Base-by-base conservation (phyloP, 2,888 invertebrate genomes). In the Ornithoptera priamus region DNA sequence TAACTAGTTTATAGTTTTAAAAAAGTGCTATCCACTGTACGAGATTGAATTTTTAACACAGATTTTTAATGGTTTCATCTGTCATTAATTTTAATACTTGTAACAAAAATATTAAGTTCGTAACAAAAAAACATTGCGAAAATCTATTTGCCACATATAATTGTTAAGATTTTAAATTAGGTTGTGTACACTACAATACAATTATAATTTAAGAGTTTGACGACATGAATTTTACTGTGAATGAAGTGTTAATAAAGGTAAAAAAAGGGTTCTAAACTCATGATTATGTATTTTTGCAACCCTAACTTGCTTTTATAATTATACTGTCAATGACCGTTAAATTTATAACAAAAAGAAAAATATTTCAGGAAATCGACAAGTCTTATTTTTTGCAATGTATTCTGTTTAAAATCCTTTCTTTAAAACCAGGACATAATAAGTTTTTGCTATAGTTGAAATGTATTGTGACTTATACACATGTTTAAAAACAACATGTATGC, bases 1-100 rank as follows among this genome's bases (percentile, higher is more conserved):
- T 58, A 58, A 58, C 6, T 58, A 20, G 10, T 15, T 17, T 22
- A 58, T 65, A 53, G 58, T 64, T 42, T 75, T 75, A 10, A 46
- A 46, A 22, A 12, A 17, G 46, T 15, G 15, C 46, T 46, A 1
- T 46, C 46, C 12, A 46, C 2, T 46, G 46, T 46, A 15, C 15
- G 15, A 46, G 46, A 15, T 46, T 46, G 15, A 46, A 46, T 12
- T 46, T 46, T 15, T 2, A 46, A 46, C 12, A 46, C 46, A 46
- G 46, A 17, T 46, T 42, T 46, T 12, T 46, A 15, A 4, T 15
- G 46, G 2, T 46, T 46, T 42, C 42, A 42, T 15, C 46, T 15
- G 46, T 15, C 12, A 46, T 12, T 46, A 15, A 15, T 12, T 46
- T 46, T 12, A 46, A 46, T 46, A 46, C 15, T 46, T 15, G 12